A percentile compares a stretch with the other conserved stretches of the same genome.
Conservation (phyloP, 2,113 vertebrate genomes). For the Bubo bubo region DNA sequence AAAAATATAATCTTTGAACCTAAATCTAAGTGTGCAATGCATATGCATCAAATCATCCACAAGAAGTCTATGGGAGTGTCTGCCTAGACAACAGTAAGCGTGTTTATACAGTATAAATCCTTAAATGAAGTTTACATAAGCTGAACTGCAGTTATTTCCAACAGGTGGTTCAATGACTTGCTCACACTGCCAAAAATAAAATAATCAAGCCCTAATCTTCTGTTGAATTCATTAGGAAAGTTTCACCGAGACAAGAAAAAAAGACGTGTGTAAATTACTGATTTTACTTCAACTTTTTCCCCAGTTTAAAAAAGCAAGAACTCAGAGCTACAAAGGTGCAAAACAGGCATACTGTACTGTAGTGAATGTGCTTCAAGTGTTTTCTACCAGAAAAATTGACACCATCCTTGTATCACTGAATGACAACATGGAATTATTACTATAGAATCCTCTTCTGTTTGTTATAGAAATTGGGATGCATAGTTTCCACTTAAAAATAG, state of each 20-base stretch:
- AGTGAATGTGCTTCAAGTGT: not conserved
- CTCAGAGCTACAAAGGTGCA: not conserved
- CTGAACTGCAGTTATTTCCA: conserved; percentile 37
- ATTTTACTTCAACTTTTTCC: not conserved
- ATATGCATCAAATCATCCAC: not conserved
- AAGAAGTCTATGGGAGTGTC: not conserved
- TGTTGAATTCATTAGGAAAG: not conserved
- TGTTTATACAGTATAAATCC: not conserved
- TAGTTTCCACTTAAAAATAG: not conserved
- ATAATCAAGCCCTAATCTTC: conserved; percentile 27
- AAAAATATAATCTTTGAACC: not conserved
- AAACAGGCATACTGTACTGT: not conserved
- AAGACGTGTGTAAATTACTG: not conserved
- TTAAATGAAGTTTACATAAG: conserved; percentile 24
- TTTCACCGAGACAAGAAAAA: not conserved
- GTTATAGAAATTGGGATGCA: not conserved
- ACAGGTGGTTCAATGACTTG: conserved; percentile 21
- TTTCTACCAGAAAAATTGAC: not conserved
- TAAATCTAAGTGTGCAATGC: not conserved
- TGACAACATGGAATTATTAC: not conserved
- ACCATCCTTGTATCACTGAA: not conserved
- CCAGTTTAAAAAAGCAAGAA: not conserved
- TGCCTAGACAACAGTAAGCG: not conserved
- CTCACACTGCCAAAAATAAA: conserved; percentile 2
- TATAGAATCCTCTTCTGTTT: not conserved